Conservation (phyloP, 2,797 vertebrate genomes). For the Anomalospiza imberbis region DNA sequence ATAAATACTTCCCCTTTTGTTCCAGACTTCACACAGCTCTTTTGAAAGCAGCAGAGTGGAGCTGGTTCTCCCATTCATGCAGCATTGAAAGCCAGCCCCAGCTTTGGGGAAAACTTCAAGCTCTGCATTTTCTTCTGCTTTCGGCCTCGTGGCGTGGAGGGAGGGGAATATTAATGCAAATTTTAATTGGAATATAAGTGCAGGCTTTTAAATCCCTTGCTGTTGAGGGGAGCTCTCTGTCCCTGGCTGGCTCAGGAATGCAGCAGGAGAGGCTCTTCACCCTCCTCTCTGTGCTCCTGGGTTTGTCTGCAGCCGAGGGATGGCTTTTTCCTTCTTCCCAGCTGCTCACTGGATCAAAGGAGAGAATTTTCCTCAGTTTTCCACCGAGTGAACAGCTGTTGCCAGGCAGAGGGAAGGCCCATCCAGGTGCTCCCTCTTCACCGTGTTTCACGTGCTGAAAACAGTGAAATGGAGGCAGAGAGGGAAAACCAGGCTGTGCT, state of each 20-base stretch:
- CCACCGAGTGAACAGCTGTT: not conserved
- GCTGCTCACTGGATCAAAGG: not conserved
- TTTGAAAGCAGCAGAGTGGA: conserved; percentile 7
- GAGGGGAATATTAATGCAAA: not conserved
- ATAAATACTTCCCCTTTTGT: conserved; percentile 54
- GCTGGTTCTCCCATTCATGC: conserved; percentile 3
- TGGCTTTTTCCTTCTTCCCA: not conserved
- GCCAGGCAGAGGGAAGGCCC: not conserved
- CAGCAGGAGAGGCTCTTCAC: not conserved
- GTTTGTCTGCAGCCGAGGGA: not conserved
- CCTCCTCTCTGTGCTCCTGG: not conserved
- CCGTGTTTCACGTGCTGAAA: not conserved
- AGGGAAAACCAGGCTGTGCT: not conserved
- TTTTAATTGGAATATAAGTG: not conserved
- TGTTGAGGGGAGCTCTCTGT: not conserved
- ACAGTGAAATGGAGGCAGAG: not conserved
- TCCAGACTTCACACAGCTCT: conserved; percentile 14
- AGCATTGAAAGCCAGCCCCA: not conserved
- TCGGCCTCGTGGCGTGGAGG: not conserved
- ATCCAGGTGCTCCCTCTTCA: not conserved
- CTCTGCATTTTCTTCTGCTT: not conserved
- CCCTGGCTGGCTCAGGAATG: not conserved
- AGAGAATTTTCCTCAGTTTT: not conserved
- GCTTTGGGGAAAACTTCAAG: not conserved
- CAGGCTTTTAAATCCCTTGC: not conserved